Conservation (phyloP, 2,888 invertebrate species). For the Leptinotarsa tumamoca region DNA sequence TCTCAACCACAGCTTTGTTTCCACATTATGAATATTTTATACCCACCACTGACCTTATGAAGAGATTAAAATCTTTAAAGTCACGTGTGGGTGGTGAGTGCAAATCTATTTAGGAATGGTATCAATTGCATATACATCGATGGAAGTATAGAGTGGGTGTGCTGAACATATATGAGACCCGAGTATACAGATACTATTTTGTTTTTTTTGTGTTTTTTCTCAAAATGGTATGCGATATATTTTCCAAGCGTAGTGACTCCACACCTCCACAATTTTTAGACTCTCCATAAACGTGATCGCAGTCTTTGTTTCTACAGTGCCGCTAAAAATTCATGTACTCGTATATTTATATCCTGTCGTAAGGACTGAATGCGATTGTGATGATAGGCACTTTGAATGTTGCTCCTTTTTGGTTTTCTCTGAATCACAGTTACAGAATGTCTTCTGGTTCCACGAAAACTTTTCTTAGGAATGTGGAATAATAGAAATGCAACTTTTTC, state of each 20-base stretch:
- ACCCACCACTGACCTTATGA: slow-evolving; percentile 14
- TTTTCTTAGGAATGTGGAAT: neutral
- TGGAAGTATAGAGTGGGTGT: slow-evolving; percentile 7
- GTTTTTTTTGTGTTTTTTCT: neutral
- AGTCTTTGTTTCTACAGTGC: neutral
- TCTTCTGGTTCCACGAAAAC: neutral
- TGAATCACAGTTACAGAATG: neutral
- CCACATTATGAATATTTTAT: neutral
- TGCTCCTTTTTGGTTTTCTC: too few relatives aligned
- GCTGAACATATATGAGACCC: neutral
- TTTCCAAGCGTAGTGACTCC: neutral
- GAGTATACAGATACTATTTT: neutral
- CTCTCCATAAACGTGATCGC: neutral
- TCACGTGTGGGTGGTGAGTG: slow-evolving; percentile 1
- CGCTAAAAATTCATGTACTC: too few relatives aligned
- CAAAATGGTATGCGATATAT: slow-evolving; percentile 7
- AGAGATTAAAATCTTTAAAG: neutral
- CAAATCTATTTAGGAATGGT: slow-evolving; percentile 8
- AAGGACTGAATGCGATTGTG: too few relatives aligned
- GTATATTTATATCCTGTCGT: too few relatives aligned
- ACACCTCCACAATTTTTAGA: slow-evolving; percentile 10
- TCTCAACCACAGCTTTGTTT: neutral
- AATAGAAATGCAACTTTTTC: slow-evolving; percentile 1
- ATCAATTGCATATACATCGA: slow-evolving; percentile 16
- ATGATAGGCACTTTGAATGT: too few relatives aligned